Conservation (phyloP, 2,113 vertebrate genomes). For the Sinocyclocheilus rhinocerous region DNA sequence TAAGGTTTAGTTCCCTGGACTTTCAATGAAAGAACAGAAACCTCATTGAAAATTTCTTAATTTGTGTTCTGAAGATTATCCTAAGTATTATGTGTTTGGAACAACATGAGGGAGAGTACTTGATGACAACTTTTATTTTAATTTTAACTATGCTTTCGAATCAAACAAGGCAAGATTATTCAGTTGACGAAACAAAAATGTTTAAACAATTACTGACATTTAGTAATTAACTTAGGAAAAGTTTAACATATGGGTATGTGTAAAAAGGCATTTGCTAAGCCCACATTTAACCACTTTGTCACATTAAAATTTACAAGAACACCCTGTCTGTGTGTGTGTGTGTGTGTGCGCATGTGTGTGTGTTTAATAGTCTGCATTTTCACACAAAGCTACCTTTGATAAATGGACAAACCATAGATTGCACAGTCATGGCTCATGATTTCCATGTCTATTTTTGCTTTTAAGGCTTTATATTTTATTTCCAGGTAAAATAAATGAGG, state of each 20-base stretch:
- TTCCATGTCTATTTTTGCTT: conserved; percentile 6
- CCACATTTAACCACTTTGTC: conserved; percentile 9
- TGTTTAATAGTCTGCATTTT: neutral
- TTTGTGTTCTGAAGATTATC: too few species aligned
- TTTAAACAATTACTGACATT: neutral
- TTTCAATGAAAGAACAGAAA: too few species aligned
- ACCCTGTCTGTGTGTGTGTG: neutral
- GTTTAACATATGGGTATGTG: neutral
- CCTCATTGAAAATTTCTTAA: too few species aligned
- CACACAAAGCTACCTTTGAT: conserved; percentile 7
- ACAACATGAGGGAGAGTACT: too few species aligned
- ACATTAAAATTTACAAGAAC: conserved; percentile 2
- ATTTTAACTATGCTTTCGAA: too few species aligned
- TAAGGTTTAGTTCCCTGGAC: too few species aligned
- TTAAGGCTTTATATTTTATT: conserved; percentile 11
- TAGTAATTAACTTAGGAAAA: neutral
- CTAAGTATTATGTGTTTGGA: too few species aligned
- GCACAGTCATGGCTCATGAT: neutral
- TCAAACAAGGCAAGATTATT: neutral
- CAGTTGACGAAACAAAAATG: neutral
- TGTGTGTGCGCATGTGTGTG: neutral
- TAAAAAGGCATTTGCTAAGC: neutral
- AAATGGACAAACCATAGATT: conserved; percentile 3
- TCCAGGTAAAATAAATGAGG: conserved; percentile 22
- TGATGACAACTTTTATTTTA: too few species aligned